phyloP scores from a whole-genome alignment of 2,888 invertebrate species.

The Muscina levida region DNA sequence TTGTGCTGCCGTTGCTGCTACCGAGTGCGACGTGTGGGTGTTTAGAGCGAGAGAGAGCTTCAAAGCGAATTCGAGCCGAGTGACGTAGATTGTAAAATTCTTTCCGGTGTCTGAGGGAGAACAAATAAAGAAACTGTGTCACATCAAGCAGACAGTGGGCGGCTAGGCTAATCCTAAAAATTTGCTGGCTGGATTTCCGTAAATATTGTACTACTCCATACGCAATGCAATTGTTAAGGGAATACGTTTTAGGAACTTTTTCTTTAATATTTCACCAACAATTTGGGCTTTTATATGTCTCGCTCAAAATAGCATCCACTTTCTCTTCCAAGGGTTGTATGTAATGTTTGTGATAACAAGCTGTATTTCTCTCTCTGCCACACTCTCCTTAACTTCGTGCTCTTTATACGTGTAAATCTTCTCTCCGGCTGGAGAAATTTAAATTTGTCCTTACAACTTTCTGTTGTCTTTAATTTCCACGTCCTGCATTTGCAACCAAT shows the following conservation, averaged over 20 bases:
- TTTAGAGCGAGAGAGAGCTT: conserved; percentile 34
- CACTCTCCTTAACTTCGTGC: not conserved
- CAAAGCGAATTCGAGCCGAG: conserved; percentile 30
- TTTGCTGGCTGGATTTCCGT: no score
- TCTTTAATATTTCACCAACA: no score
- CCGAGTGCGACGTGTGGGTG: conserved; percentile 51
- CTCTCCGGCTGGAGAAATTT: not conserved
- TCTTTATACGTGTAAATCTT: no score
- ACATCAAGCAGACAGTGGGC: conserved; percentile 20
- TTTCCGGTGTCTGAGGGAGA: conserved; percentile 48
- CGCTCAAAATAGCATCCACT: no score
- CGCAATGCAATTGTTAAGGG: no score
- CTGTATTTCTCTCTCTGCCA: not conserved
- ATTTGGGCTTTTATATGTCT: no score
- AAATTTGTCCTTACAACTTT: not conserved
- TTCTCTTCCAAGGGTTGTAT: not conserved
- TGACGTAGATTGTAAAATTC: conserved; percentile 58
- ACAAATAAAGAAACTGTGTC: conserved; percentile 30
- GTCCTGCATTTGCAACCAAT: conserved; percentile 24
- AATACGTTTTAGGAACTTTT: not conserved
- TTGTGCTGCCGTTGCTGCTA: not conserved
- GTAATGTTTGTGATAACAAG: not conserved
- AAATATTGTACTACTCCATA: no score
- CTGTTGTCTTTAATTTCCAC: no score
- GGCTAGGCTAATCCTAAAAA: no score